A percentile compares a stretch with the other conserved stretches of the same genome.
Evolutionary conservation across 2,113 vertebrate species (phyloP).

Genomic region (Tichodroma muraria): DNA sequence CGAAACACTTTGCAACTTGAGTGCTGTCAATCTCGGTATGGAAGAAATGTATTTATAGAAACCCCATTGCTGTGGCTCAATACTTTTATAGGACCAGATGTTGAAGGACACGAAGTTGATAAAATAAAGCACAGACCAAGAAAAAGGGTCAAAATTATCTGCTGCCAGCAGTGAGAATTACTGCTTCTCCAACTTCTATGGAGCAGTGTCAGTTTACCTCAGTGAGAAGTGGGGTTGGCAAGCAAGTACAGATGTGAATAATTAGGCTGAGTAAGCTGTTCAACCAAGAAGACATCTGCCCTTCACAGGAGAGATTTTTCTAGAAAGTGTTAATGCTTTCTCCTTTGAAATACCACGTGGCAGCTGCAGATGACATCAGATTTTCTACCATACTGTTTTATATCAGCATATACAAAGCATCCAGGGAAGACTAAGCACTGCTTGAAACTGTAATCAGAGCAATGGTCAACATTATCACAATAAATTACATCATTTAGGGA

Average conservation of each 20-base stretch:
- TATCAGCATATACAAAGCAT: conserved; percentile 12
- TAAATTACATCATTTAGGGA: background rate
- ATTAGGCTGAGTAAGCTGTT: background rate
- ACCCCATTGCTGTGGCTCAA: conserved; percentile 22
- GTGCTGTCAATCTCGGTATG: conserved; percentile 40
- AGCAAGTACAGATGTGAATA: background rate
- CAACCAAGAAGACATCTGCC: background rate
- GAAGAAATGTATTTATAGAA: conserved; percentile 62
- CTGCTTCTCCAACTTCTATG: background rate
- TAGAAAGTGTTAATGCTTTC: conserved; percentile 31
- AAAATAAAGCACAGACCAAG: background rate
- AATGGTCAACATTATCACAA: background rate
- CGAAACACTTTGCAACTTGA: background rate
- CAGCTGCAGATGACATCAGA: conserved; percentile 64
- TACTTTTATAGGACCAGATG: conserved; percentile 41
- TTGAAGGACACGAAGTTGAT: background rate
- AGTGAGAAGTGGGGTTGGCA: background rate
- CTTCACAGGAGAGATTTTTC: background rate
- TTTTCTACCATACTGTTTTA: conserved; percentile 52
- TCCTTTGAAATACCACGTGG: background rate
- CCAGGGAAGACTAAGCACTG: conserved; percentile 18
- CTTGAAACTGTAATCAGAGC: conserved; percentile 1
- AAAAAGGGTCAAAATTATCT: background rate
- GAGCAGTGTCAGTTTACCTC: background rate
- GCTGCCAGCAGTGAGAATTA: background rate